A percentile compares a stretch with the other conserved stretches of the same genome.
These are phyloP conservation scores for Apolygus lucorum DNA, from an alignment of 1,140 invertebrate genomes.

Conservation along the genomic window DNA sequence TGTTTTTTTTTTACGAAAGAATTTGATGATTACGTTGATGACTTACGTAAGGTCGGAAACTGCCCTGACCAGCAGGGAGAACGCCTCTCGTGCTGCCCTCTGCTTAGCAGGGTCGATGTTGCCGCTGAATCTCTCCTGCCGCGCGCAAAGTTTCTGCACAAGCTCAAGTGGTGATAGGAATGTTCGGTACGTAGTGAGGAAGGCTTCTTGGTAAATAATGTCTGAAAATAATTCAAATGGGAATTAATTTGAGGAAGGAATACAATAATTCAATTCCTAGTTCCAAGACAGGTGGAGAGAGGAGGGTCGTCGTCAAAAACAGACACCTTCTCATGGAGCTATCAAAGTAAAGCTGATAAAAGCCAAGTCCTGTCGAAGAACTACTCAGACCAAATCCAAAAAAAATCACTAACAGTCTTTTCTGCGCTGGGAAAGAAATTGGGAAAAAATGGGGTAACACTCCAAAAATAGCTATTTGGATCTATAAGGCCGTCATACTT, in stretches of 20 bases:
- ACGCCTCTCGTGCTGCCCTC: conserved; percentile 73
- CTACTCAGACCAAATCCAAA: too few species aligned
- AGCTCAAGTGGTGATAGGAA: conserved; percentile 83
- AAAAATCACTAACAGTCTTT: too few species aligned
- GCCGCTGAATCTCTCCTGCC: conserved; percentile 75
- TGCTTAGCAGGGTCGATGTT: conserved; percentile 61
- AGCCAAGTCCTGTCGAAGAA: too few species aligned
- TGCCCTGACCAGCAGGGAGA: conserved; percentile 81
- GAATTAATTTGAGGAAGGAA: conserved; percentile 36
- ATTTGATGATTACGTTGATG: background rate
- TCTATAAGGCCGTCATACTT: too few species aligned
- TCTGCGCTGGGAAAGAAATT: too few species aligned
- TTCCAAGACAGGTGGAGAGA: too few species aligned
- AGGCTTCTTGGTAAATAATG: conserved; percentile 92
- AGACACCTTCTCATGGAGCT: too few species aligned
- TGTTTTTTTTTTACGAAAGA: background rate
- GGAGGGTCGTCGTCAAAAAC: too few species aligned
- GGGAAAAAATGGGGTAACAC: too few species aligned
- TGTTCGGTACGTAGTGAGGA: conserved; percentile 91
- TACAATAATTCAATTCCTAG: too few species aligned
- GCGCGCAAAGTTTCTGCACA: conserved; percentile 75
- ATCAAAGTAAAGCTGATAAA: too few species aligned
- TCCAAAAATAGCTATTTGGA: too few species aligned
- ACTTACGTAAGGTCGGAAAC: conserved; percentile 90
- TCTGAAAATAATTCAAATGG: conserved; percentile 49